phyloP scores from a whole-genome alignment of 2,888 invertebrate species.

The Oscheius sp. region DNA sequence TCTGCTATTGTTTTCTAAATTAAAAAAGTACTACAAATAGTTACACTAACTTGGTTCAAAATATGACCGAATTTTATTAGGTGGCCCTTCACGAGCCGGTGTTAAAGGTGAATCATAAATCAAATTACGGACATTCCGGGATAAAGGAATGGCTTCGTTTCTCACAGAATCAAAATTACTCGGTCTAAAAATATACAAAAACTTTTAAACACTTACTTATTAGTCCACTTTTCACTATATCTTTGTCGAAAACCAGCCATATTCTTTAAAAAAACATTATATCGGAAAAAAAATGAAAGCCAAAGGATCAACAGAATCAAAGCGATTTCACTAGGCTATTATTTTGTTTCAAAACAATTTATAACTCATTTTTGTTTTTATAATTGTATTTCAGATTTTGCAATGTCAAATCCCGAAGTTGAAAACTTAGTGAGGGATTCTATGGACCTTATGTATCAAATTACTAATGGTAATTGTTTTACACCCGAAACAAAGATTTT shows the following conservation, averaged over 20 bases:
- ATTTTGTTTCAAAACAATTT: neutral
- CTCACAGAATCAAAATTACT: neutral
- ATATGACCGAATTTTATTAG: neutral
- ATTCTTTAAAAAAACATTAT: no score
- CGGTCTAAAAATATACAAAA: neutral
- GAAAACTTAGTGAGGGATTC: constrained; percentile 16
- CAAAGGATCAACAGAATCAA: neutral
- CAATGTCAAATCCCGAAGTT: constrained; percentile 19
- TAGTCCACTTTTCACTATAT: constrained; percentile 4
- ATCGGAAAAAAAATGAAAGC: neutral
- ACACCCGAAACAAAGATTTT: neutral
- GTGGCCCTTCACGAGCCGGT: neutral
- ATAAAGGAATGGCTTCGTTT: neutral
- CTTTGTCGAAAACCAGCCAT: neutral
- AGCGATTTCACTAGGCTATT: neutral
- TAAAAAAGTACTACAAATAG: neutral
- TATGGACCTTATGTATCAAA: constrained; percentile 5
- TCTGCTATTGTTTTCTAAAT: neutral
- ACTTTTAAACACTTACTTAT: neutral
- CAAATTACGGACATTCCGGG: neutral
- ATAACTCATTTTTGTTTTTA: neutral
- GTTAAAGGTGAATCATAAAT: neutral
- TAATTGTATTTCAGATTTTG: neutral
- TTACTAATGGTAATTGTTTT: neutral
- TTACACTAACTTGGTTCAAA: constrained; percentile 1